These are phyloP conservation scores for Microplitis demolitor DNA, from an alignment of 1,140 invertebrate species.

Conservation along the genomic window DNA sequence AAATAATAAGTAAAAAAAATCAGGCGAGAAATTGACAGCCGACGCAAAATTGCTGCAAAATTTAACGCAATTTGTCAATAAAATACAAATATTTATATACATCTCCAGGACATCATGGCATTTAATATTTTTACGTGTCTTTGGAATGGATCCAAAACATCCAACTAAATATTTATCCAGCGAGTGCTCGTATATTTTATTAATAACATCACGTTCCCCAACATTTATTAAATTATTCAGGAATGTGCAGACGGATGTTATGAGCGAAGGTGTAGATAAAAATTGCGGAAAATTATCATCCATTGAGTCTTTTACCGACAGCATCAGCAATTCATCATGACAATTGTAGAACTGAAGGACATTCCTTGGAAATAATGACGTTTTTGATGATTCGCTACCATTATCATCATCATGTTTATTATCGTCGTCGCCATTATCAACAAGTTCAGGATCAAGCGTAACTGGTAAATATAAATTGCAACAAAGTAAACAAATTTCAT, in stretches of 20 bases:
- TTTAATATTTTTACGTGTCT: constrained; percentile 46
- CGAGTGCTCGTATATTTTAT: constrained; percentile 50
- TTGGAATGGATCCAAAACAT: constrained; percentile 50
- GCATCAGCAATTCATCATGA: constrained; percentile 42
- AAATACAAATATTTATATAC: constrained; percentile 56
- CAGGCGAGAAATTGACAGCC: constrained; percentile 55
- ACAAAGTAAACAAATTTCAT: constrained; percentile 49
- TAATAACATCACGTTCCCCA: constrained; percentile 47
- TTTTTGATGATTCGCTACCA: constrained; percentile 29
- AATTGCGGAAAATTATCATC: constrained; percentile 39
- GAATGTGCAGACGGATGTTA: constrained; percentile 54
- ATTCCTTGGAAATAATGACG: constrained; percentile 40
- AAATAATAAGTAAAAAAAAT: constrained; percentile 56
- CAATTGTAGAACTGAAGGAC: constrained; percentile 49
- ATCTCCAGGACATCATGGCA: constrained; percentile 62
- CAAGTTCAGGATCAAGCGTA: constrained; percentile 42
- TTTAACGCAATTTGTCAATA: constrained; percentile 55
- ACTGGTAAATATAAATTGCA: constrained; percentile 44
- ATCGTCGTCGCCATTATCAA: constrained; percentile 6
- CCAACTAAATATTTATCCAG: constrained; percentile 51
- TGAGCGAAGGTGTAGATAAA: constrained; percentile 57
- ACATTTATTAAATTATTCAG: constrained; percentile 58
- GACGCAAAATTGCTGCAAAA: constrained; percentile 50
- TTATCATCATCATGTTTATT: constrained; percentile 4
- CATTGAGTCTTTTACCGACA: constrained; percentile 37